These are phyloP conservation scores for Dicyrtoma fusca DNA, from an alignment of 2,888 invertebrate species.

Conservation along the genomic window DNA sequence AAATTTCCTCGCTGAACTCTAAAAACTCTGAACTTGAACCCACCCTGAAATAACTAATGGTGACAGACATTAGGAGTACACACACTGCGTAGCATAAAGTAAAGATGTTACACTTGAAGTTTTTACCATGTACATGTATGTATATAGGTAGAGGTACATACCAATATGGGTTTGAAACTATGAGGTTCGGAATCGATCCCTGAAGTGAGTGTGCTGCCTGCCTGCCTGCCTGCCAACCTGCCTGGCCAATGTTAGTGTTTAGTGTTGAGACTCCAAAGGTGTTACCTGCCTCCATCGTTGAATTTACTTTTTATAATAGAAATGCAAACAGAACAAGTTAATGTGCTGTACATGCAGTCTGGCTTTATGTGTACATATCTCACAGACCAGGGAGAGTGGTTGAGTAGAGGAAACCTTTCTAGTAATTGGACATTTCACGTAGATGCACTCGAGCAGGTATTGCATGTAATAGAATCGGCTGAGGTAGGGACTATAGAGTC, in stretches of 20 bases:
- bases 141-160: background rate
- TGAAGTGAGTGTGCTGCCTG: too few species aligned
- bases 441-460: background rate
- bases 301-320: slow-evolving; percentile 32
- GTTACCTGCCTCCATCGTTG: slow-evolving; percentile 25
- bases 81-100: background rate
- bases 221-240: too few species aligned
- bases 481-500: background rate
- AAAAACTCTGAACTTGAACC: slow-evolving; percentile 22
- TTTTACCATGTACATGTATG: background rate
- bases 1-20: too few species aligned
- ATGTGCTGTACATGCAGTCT: background rate
- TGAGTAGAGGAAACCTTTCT: slow-evolving; percentile 13
- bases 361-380: background rate
- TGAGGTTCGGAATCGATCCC: too few species aligned
- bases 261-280: slow-evolving; percentile 22
- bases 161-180: too few species aligned
- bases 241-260: background rate
- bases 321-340: slow-evolving; percentile 24
- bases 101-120: slow-evolving; percentile 29
- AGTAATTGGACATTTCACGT: slow-evolving; percentile 4
- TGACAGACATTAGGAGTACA: slow-evolving; percentile 18
- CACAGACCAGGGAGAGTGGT: background rate
- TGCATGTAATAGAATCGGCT: too few species aligned
- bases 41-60: slow-evolving; percentile 36